Conservation (phyloP, 2,888 invertebrate genomes). For the Catocala fraxini region DNA sequence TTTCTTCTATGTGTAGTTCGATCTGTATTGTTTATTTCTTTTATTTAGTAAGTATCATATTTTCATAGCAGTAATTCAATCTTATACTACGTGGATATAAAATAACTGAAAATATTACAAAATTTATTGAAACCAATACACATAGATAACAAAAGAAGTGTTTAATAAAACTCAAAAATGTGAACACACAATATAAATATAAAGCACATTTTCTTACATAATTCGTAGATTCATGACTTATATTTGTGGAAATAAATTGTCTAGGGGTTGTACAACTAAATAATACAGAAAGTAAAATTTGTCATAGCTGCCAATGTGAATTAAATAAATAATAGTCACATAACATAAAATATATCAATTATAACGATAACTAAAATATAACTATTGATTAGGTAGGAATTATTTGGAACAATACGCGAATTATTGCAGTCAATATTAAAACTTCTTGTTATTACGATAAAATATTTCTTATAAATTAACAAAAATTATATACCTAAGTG, state of each 20-base stretch:
- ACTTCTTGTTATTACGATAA: constrained; percentile 1
- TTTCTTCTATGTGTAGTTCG: constrained; percentile 1
- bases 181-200: constrained; percentile 16
- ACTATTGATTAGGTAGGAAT: constrained; percentile 32
- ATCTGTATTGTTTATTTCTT: constrained; percentile 15
- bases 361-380: constrained; percentile 44
- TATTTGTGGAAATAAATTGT: constrained; percentile 16
- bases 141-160: not conserved
- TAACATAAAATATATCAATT: constrained; percentile 41
- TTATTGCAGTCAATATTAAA: constrained; percentile 30
- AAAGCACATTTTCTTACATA: constrained; percentile 17
- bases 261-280: constrained; percentile 16
- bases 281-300: constrained; percentile 21
- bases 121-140: constrained; percentile 3
- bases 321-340: constrained; percentile 39
- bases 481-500: not conserved
- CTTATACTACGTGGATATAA: constrained; percentile 32
- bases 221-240: constrained; percentile 14
- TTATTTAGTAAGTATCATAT: constrained; percentile 12
- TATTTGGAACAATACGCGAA: constrained; percentile 46
- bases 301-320: constrained; percentile 42
- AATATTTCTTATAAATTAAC: not conserved
- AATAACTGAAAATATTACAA: constrained; percentile 18
- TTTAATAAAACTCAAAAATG: constrained; percentile 14
- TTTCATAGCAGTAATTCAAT: constrained; percentile 23